These are phyloP conservation scores for Aleiodes testaceus DNA, from an alignment of 2,888 invertebrate species.

Conservation along the genomic window DNA sequence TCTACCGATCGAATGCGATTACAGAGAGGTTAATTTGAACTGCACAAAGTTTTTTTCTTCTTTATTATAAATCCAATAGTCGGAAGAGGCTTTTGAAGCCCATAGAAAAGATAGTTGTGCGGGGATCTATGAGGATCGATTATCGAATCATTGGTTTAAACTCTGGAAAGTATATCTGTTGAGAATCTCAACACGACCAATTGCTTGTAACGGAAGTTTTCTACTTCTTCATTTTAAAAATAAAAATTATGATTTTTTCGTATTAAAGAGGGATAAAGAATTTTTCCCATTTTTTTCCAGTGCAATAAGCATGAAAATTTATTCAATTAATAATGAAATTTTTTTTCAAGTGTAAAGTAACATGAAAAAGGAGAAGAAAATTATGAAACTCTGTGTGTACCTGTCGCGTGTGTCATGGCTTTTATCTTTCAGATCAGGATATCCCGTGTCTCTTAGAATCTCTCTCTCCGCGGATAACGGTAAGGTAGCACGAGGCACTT, in stretches of 20 bases:
- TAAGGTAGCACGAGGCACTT: constrained; percentile 35
- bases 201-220: neutral
- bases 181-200: neutral
- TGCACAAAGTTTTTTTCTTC: constrained; percentile 1
- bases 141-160: constrained; percentile 31
- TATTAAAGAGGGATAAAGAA: neutral
- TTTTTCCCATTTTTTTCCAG: constrained; percentile 14
- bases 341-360: neutral
- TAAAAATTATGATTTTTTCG: too few species aligned
- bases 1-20: constrained; percentile 21
- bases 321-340: neutral
- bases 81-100: constrained; percentile 1
- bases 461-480: constrained; percentile 38
- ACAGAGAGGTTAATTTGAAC: constrained; percentile 40
- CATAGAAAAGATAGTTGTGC: constrained; percentile 1
- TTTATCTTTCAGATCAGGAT: constrained; percentile 21
- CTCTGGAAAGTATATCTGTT: constrained; percentile 5
- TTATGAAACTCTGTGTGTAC: constrained; percentile 1
- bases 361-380: constrained; percentile 5
- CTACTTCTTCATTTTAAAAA: neutral
- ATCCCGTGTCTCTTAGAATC: constrained; percentile 27
- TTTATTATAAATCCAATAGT: neutral
- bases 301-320: neutral
- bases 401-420: constrained; percentile 17
- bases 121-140: constrained; percentile 11